Evolutionary conservation across 2,888 invertebrate species (phyloP).

Genomic region (Philereme vetulata): DNA sequence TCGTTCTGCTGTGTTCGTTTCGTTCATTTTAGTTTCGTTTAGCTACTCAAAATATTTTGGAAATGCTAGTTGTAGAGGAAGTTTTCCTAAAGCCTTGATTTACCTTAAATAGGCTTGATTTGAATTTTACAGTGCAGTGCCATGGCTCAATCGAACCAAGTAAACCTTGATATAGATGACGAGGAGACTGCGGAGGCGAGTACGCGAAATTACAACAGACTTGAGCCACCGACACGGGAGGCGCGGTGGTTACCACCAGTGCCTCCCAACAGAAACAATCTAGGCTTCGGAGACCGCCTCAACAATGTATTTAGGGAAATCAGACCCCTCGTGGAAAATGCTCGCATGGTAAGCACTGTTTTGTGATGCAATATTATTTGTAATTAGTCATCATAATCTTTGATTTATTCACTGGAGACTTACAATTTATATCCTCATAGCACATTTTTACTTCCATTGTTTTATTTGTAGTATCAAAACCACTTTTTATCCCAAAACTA

Average conservation of each 20-base stretch:
- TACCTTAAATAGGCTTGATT: not conserved
- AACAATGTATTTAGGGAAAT: constrained; percentile 84
- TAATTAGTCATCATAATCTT: constrained; percentile 27
- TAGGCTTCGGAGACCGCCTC: constrained; percentile 73
- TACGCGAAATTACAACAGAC: constrained; percentile 61
- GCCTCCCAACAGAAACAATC: constrained; percentile 60
- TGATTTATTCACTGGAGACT: no score
- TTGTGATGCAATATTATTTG: constrained; percentile 38
- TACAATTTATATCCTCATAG: no score
- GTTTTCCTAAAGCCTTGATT: not conserved
- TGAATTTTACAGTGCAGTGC: constrained; percentile 18
- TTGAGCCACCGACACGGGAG: constrained; percentile 50
- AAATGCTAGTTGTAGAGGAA: constrained; percentile 38
- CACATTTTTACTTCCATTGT: no score
- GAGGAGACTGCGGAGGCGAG: constrained; percentile 59
- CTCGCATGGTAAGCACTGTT: constrained; percentile 72
- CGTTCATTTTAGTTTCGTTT: no score
- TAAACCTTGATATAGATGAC: constrained; percentile 72
- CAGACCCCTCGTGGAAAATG: constrained; percentile 86
- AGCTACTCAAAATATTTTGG: constrained; percentile 46
- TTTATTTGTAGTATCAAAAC: no score
- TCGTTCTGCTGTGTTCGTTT: constrained; percentile 4
- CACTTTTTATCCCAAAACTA: no score
- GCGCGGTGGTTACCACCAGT: constrained; percentile 52
- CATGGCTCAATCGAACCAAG: constrained; percentile 75